Conservation (phyloP, 2,113 vertebrate genomes). For the Falcunculus frontatus region DNA sequence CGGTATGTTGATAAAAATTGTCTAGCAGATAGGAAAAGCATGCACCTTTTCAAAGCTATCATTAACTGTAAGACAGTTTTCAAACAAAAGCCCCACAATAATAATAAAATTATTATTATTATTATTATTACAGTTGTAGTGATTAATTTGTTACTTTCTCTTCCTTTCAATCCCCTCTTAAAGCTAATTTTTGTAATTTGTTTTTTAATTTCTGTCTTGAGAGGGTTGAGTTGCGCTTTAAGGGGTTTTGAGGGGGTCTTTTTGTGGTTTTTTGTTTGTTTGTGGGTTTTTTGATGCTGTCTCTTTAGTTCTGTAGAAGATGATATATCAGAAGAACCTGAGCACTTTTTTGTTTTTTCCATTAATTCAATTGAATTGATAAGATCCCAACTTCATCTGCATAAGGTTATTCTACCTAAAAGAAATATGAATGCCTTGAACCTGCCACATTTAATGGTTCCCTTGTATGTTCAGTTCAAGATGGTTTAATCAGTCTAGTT, state of each 20-base stretch:
- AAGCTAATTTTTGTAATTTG: not conserved
- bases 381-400: not conserved
- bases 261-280: not conserved
- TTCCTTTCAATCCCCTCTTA: not conserved
- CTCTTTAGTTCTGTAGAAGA: not conserved
- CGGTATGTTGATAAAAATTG: not conserved
- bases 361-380: not conserved
- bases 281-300: not conserved
- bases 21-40: not conserved
- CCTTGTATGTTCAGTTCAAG: not conserved
- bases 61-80: not conserved
- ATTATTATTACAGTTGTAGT: not conserved
- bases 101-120: not conserved
- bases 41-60: not conserved
- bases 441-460: not conserved
- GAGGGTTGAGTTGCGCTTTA: not conserved
- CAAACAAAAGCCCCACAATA: not conserved
- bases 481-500: not conserved
- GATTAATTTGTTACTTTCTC: not conserved
- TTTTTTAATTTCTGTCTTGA: not conserved
- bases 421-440: not conserved
- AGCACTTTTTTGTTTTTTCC: not conserved
- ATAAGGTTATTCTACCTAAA: not conserved
- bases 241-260: not conserved
- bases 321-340: not conserved